A percentile compares a stretch with the other conserved stretches of the same genome.
Evolutionary conservation across 64 coral and sea anemone species (phyloP).

Genomic region (Trachythela sp.): DNA sequence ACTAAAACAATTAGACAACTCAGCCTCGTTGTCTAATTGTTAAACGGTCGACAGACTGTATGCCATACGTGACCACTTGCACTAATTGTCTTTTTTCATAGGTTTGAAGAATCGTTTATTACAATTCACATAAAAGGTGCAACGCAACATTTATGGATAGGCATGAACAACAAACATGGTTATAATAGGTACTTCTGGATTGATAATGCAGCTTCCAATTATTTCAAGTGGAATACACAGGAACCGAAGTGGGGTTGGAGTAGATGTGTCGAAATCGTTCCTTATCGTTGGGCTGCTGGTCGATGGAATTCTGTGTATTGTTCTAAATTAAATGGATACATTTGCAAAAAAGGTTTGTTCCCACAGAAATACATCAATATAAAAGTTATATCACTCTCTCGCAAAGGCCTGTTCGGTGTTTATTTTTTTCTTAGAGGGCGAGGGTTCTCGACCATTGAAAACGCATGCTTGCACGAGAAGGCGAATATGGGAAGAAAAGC

Average conservation of each 20-base stretch:
- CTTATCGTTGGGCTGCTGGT: background rate
- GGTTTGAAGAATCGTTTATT: background rate
- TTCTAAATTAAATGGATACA: background rate
- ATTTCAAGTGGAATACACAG: background rate
- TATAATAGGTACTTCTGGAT: background rate
- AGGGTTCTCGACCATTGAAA: too few species aligned
- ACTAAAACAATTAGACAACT: too few species aligned
- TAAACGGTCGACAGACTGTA: too few species aligned
- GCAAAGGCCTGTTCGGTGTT: too few species aligned
- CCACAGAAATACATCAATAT: too few species aligned
- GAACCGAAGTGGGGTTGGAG: background rate
- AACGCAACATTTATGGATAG: background rate
- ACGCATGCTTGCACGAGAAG: too few species aligned
- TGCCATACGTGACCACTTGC: too few species aligned
- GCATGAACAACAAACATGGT: background rate
- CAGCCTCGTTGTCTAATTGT: too few species aligned
- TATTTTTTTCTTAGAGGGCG: too few species aligned
- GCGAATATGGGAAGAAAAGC: too few species aligned
- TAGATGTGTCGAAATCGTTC: background rate
- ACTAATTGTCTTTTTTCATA: too few species aligned
- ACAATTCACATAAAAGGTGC: slow-evolving; percentile 6
- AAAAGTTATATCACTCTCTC: too few species aligned
- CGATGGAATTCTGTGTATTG: background rate
- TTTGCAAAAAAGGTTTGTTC: background rate
- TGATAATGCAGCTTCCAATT: background rate